A percentile compares a stretch with the other conserved stretches of the same genome.
phyloP scores from a whole-genome alignment of 2,888 invertebrate species.

The Tromatobia lineatoria region DNA sequence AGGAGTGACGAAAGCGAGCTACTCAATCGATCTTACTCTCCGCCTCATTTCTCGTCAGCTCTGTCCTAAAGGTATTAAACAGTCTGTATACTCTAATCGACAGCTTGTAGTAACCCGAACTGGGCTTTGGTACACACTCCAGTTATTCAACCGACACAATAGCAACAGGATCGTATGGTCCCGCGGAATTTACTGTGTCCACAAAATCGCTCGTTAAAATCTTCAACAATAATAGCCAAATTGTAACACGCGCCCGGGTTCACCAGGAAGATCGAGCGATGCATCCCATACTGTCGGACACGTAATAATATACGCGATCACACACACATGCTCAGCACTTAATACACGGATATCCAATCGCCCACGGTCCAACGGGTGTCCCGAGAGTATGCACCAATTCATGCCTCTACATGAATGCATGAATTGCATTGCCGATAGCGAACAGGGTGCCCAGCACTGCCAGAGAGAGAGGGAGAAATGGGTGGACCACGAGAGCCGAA shows the following conservation, averaged over 20 bases:
- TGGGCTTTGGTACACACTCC: constrained; percentile 39
- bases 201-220: constrained; percentile 56
- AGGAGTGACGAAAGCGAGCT: constrained; percentile 67
- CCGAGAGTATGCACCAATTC: constrained; percentile 36
- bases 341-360: constrained; percentile 46
- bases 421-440: constrained; percentile 55
- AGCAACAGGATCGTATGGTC: constrained; percentile 53
- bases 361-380: constrained; percentile 25
- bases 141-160: constrained; percentile 57
- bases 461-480: constrained; percentile 23
- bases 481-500: constrained; percentile 25
- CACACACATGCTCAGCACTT: constrained; percentile 9
- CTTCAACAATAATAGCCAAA: constrained; percentile 45
- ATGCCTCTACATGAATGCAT: constrained; percentile 35
- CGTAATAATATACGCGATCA: constrained; percentile 30
- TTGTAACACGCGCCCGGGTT: constrained; percentile 35
- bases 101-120: not conserved
- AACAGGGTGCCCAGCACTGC: constrained; percentile 22
- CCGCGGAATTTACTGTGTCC: constrained; percentile 16
- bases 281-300: constrained; percentile 37
- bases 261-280: constrained; percentile 39
- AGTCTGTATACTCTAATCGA: not conserved
- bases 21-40: constrained; percentile 22
- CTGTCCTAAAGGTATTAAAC: not conserved
- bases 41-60: constrained; percentile 51